Evolutionary conservation across 2,888 invertebrate species (phyloP), one percentile per base, ranked within the genome.

Genomic region (Pandemis corylana): DNA sequence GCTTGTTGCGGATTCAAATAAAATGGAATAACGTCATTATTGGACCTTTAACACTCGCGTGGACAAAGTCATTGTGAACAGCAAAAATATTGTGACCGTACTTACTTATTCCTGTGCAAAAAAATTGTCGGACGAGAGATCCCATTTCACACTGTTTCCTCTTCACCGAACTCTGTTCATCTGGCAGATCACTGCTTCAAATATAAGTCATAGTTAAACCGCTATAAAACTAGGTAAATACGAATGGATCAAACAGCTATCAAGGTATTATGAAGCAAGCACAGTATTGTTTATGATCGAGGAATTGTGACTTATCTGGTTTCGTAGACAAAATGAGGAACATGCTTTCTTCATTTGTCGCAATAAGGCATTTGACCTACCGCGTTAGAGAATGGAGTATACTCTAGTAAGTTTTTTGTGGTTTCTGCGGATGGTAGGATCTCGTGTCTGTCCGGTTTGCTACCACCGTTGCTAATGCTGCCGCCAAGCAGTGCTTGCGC

Each of bases 61-160:
- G 1, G 28, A 36, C 28, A 4, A 36, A 36, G 28, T 36, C 4
- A 36, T 36, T 36, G 3, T 36, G 2, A 36, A 4, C 28, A 36
- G 4, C 28, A 36, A 36, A 36, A 36, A 36, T 36, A 36, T 36
- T 36, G 28, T 36, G 28, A 36, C 28, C 2, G 28, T 36, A 63
- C 62, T 63, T 10, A 63, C 62, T 63, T 42, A 63, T 63, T 42
- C 42, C 62, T 9, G 42, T 63, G 15, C 62, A 42, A 12, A 63
- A 15, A n/a, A 42, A 42, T n/a, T 63, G 62, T 9, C 62, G 62
- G 0, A 42, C 62, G 42, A 63, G 62, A 5, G 62, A 15, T 53
- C 53, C 53, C 53, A 53, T 53, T 15, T 53, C 15, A 7, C 53
- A 53, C 53, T 53, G 53, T 53, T 53, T 7, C 7, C 15, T 15